A percentile compares a stretch with the other conserved stretches of the same genome.
These are phyloP conservation scores for Drosophila santomea DNA, from an alignment of 1,140 invertebrate species.

Conservation along the genomic window DNA sequence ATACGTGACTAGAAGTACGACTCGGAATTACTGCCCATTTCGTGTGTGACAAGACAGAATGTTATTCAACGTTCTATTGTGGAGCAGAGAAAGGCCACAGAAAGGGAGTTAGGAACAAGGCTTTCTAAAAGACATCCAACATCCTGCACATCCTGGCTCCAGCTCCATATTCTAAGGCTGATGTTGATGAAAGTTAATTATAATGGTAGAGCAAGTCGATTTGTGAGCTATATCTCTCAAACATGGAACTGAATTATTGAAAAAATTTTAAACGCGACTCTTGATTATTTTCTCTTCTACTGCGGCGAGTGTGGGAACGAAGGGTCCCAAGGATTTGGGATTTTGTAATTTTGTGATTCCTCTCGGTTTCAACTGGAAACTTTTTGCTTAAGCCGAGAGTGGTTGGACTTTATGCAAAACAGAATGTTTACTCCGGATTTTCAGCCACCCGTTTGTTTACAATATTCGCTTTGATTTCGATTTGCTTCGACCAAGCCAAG, in stretches of 20 bases:
- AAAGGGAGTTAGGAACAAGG: not conserved
- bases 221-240: no score
- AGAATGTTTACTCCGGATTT: conserved; percentile 11
- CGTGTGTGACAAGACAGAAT: conserved; percentile 37
- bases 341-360: not conserved
- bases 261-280: no score
- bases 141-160: no score
- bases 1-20: conserved; percentile 44
- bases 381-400: conserved; percentile 62
- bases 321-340: not conserved
- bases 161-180: no score
- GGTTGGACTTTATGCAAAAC: conserved; percentile 65
- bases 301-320: no score
- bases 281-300: no score
- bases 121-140: not conserved
- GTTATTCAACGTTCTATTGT: conserved; percentile 25
- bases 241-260: no score
- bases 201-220: no score
- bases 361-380: conserved; percentile 4
- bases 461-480: conserved; percentile 67
- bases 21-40: conserved; percentile 34
- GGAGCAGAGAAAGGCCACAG: not conserved
- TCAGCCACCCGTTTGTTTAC: conserved; percentile 53
- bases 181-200: no score
- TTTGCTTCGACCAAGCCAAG: conserved; percentile 67